Base-by-base conservation (phyloP, 2,797 vertebrate genomes). In the Setipinna tenuifilis region DNA sequence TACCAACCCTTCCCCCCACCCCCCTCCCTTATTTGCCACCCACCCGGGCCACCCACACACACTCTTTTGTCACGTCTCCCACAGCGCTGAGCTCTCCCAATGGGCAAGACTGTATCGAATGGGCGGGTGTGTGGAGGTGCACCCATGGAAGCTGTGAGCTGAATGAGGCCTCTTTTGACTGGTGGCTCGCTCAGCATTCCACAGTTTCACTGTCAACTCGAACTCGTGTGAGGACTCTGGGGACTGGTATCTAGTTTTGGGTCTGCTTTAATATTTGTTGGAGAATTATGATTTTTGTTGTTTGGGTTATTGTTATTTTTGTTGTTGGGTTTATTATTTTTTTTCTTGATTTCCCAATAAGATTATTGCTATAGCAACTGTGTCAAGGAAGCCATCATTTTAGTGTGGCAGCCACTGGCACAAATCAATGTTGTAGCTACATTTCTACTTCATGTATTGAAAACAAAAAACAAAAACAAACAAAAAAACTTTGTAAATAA, bases 401-500 rank as follows among this genome's bases (percentile, higher is more conserved):
- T 94, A 90, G 92, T 90, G 92, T 96, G 97, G 96, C 95, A 88
- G 92, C 96, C 94, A 96, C 94, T 96, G 95, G 94, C 96, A 93
- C 94, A 93, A 95, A 95, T 96, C 92, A 94, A 96, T 95, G 95
- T 96, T 96, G 95, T 96, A 97, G 96, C 96, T 96, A 96, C 96
- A 96, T 98, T 98, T 98, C 97, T 97, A 98, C 97, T 98, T 98
- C 97, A 96, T 97, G 97, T 97, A 96, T 95, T 93, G 95, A 94
- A 94, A 96, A 96, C 97, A 96, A 94, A 96, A 96, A 89, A 62
- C 91, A 91, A 92, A 94, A 92, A 90, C 93, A 92, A 89, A 92
- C 90, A 92, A 92, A 94, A 95, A 91, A 95, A 95, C 93, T 98
- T 98, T 98, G 97, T 98, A 98, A 98, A 98, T 98, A 98, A 98